Base-by-base conservation (phyloP, 1,140 invertebrate species). In the Dendrolimus punctatus region DNA sequence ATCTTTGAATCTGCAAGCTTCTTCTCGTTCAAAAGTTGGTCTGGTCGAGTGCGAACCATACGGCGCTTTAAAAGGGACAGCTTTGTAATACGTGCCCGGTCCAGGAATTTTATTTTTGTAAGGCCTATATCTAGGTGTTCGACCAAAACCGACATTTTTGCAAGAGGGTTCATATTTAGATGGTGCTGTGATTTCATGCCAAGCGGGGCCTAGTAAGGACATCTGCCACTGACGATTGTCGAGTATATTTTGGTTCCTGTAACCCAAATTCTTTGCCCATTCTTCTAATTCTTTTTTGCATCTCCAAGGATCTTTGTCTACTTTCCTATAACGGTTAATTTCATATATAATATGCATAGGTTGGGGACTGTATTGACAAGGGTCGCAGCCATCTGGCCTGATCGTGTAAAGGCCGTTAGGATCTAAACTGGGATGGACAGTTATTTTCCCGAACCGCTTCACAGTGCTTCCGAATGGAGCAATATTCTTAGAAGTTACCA, bases 261-360 rank as follows among this genome's bases (percentile, higher is more conserved):
- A 84, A 5, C 82, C 82, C 46, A 85, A 76, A 54, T 85, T 80
- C 55, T 66, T 64, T n/a, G 71, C 59, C 78, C 80, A 85, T 36
- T 78, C 77, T 62, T 83, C 80, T 8, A 84, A 58, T 53, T 83
- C 80, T 8, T 51, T 73, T 68, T 82, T 82, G 50, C 76, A 80
- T 52, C 55, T 70, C 82, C 82, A 84, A 0, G 73, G 72, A 39
- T 80, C 77, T 60, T 76, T 78, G 5, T 57, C 51, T 37, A 42
- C 51, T 41, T 57, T 65, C 44, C 61, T 67, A 37, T 66, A 62
- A 56, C 56, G 71, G 39, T 71, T 76, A 6, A 71, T 50, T 62
- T 64, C 59, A 53, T 59, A 82, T 46, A 73, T 66, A 64, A 68
- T 51, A 39, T 72, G 50, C 5, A 74, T 58, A 6, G 57, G 54